phyloP scores from a whole-genome alignment of 1,140 invertebrate species.

The Calosoma granatense region DNA sequence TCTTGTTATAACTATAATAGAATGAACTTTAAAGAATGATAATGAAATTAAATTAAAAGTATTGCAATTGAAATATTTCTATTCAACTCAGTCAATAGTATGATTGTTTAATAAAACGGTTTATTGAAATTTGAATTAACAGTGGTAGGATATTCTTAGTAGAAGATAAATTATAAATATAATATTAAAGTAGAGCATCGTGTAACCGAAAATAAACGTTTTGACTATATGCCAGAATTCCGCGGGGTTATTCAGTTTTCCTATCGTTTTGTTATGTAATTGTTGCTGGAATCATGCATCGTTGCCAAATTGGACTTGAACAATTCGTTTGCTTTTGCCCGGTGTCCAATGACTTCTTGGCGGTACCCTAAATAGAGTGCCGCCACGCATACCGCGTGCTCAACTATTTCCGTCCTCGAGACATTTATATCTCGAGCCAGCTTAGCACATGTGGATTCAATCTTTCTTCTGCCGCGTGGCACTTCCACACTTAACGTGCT shows the following conservation, averaged over 20 bases:
- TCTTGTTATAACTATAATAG: too few relatives aligned
- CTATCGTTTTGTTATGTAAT: slow-evolving; percentile 3
- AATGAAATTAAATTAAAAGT: too few relatives aligned
- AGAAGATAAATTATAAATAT: too few relatives aligned
- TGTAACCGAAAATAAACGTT: not conserved
- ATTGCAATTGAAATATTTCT: too few relatives aligned
- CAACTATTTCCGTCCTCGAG: not conserved
- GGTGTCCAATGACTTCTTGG: not conserved
- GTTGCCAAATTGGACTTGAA: not conserved
- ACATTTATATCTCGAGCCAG: slow-evolving; percentile 8
- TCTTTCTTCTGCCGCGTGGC: not conserved
- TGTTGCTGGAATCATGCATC: not conserved
- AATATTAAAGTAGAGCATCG: not conserved
- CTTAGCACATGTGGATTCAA: not conserved
- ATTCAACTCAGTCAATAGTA: too few relatives aligned
- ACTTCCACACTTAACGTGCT: too few relatives aligned
- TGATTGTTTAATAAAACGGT: too few relatives aligned
- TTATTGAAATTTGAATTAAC: too few relatives aligned
- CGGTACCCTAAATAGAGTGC: slow-evolving; percentile 2
- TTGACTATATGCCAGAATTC: slow-evolving; percentile 1
- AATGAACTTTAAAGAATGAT: too few relatives aligned
- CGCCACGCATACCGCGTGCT: not conserved
- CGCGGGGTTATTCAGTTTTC: slow-evolving; percentile 1
- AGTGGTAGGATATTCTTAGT: too few relatives aligned
- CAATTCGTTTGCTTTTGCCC: not conserved